Evolutionary conservation across 1,140 invertebrate species (phyloP), one percentile per base, ranked within the genome.

Genomic region (Rhagoletis zephyria): DNA sequence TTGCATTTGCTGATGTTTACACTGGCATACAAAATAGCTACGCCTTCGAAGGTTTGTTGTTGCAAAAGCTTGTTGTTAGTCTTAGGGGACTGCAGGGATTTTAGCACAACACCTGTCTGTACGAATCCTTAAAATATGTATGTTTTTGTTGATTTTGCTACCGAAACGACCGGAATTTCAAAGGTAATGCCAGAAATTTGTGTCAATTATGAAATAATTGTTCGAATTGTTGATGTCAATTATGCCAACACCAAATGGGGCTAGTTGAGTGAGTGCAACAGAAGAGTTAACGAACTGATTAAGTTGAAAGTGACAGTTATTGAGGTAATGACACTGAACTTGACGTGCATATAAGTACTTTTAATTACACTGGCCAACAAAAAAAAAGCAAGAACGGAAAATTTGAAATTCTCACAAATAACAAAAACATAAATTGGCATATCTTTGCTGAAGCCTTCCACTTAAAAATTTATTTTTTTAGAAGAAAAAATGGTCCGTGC

Each of bases 121-220:
- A n/a, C 56, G 30, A 81, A 81, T 81, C 48, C 74, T n/a, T 56
- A 56, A 30, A 30, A 56, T 81, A 56, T 81, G 74, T 16, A 30
- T 30, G 74, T 56, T 19, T 81, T 81, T 48, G 19, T n/a, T 81
- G 74, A 81, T 81, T 81, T 81, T n/a, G 74, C 30, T 48, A 81
- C 74, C 48, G 74, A 81, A 81, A 19, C 10, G 14, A 81, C 19
- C 9, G 45, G 45, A 81, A 81, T 56, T 81, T 81, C 7, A 12
- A 81, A 51, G 48, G 45, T 81, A 81, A 81, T 81, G 42, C 48
- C n/a, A 81, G 16, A 81, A 59, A 81, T 56, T 51, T 81, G 19
- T 81, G 74, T 81, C 74, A 81, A 81, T 81, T 81, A 81, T 56
- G 40, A 81, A 81, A 56, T 81, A 81, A 81, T 56, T 81, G 16